Evolutionary conservation across 2,113 vertebrate genomes (phyloP).

Genomic region (Ammodytes dubius): DNA sequence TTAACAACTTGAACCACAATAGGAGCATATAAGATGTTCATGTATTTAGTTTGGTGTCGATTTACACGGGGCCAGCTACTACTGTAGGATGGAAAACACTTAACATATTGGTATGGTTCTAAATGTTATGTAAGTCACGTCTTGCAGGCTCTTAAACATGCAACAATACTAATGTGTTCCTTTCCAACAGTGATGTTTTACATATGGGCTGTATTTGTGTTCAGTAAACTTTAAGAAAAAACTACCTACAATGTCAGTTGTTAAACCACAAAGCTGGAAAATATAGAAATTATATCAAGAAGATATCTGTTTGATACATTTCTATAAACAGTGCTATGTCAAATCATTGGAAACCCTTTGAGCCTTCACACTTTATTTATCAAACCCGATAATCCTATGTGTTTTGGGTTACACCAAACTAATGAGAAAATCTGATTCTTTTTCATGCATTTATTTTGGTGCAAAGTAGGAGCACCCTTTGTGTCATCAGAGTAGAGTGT

Average conservation of each 20-base stretch:
- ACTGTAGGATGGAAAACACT: background rate
- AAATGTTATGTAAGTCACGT: background rate
- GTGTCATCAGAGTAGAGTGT: background rate
- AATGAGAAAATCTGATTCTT: background rate
- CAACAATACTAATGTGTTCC: constrained; percentile 1
- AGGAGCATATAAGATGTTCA: background rate
- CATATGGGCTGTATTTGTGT: background rate
- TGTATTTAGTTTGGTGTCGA: too few relatives aligned
- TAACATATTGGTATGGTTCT: background rate
- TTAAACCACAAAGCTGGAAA: background rate
- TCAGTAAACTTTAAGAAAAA: background rate
- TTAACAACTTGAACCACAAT: background rate
- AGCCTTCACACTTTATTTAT: background rate
- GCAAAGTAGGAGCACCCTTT: background rate
- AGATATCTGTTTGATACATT: too few relatives aligned
- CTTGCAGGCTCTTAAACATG: background rate
- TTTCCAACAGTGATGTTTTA: background rate
- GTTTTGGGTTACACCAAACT: background rate
- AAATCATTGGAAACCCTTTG: constrained; percentile 23
- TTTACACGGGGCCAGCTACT: background rate
- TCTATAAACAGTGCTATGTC: background rate
- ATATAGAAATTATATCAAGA: background rate
- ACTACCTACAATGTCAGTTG: background rate
- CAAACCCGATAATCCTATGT: background rate
- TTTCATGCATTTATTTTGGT: background rate